A percentile compares a stretch with the other conserved stretches of the same genome.
These are phyloP conservation scores for Nematolebias whitei DNA, from an alignment of 2,113 vertebrate species.

Conservation along the genomic window DNA sequence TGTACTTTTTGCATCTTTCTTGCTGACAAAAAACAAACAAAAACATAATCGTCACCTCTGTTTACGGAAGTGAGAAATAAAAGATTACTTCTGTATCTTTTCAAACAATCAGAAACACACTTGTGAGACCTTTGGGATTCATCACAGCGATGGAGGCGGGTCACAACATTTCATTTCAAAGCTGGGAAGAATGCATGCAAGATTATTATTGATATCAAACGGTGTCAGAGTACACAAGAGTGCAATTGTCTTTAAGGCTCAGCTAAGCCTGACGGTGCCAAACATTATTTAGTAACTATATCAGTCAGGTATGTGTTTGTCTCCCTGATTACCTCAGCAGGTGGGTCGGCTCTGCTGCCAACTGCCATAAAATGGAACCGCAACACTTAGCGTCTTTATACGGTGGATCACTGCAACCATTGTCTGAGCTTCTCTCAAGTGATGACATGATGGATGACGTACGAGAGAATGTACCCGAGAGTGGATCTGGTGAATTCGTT, in stretches of 20 bases:
- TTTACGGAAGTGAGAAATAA: background rate
- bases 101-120: constrained; percentile 11
- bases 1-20: too few relatives aligned
- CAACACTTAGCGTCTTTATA: constrained; percentile 37
- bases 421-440: constrained; percentile 49
- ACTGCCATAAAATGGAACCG: constrained; percentile 41
- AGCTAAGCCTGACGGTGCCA: constrained; percentile 28
- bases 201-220: constrained; percentile 30
- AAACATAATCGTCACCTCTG: too few relatives aligned
- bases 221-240: constrained; percentile 17
- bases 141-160: constrained; percentile 30
- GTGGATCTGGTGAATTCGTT: constrained; percentile 24
- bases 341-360: constrained; percentile 40
- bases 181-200: constrained; percentile 47
- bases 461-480: constrained; percentile 12
- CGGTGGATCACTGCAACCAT: constrained; percentile 49
- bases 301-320: constrained; percentile 47
- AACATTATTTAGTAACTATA: constrained; percentile 38
- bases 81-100: background rate
- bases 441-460: constrained; percentile 41
- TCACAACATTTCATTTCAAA: constrained; percentile 49
- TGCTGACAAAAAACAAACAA: background rate
- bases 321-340: constrained; percentile 40
- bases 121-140: constrained; percentile 23
- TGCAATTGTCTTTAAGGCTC: constrained; percentile 23